Conservation (phyloP, 2,113 vertebrate genomes). For the Danionella cerebrum region DNA sequence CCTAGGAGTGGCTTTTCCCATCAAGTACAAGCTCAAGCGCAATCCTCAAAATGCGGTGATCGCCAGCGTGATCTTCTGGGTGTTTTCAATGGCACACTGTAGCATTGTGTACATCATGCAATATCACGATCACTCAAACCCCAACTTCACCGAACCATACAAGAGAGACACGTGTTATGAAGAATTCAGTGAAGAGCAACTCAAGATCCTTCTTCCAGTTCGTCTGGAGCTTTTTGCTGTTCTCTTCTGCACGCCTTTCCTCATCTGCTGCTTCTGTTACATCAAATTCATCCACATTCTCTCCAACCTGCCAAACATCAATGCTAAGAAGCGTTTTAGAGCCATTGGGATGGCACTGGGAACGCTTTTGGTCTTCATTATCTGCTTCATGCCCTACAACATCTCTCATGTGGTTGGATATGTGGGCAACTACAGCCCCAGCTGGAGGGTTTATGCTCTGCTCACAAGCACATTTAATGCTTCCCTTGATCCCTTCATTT, state of each 20-base stretch:
- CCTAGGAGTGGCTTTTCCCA: slow-evolving; percentile 64
- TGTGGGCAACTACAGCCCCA: slow-evolving; percentile 28
- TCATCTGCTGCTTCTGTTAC: slow-evolving; percentile 49
- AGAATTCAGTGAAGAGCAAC: slow-evolving; percentile 47
- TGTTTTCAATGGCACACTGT: slow-evolving; percentile 56
- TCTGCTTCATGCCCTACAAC: slow-evolving; percentile 68
- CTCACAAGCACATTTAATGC: slow-evolving; percentile 65
- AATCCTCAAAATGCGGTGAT: slow-evolving; percentile 34
- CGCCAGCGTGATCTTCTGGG: slow-evolving; percentile 50
- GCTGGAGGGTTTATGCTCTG: slow-evolving; percentile 55
- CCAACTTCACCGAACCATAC: not conserved
- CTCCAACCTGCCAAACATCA: slow-evolving; percentile 36
- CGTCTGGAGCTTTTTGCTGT: slow-evolving; percentile 56
- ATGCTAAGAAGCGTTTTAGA: slow-evolving; percentile 30
- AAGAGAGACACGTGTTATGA: slow-evolving; percentile 50
- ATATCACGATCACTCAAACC: slow-evolving; percentile 31
- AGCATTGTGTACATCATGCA: slow-evolving; percentile 59
- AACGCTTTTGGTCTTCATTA: slow-evolving; percentile 53
- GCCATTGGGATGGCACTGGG: slow-evolving; percentile 48
- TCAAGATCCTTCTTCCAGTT: slow-evolving; percentile 50
- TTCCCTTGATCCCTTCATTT: slow-evolving; percentile 66
- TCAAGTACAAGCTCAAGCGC: slow-evolving; percentile 56
- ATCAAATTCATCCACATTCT: slow-evolving; percentile 43
- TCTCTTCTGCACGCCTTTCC: slow-evolving; percentile 52
- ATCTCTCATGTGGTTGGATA: slow-evolving; percentile 66